These are phyloP conservation scores for Frieseomelitta varia DNA, from an alignment of 1,140 invertebrate genomes.

Conservation along the genomic window DNA sequence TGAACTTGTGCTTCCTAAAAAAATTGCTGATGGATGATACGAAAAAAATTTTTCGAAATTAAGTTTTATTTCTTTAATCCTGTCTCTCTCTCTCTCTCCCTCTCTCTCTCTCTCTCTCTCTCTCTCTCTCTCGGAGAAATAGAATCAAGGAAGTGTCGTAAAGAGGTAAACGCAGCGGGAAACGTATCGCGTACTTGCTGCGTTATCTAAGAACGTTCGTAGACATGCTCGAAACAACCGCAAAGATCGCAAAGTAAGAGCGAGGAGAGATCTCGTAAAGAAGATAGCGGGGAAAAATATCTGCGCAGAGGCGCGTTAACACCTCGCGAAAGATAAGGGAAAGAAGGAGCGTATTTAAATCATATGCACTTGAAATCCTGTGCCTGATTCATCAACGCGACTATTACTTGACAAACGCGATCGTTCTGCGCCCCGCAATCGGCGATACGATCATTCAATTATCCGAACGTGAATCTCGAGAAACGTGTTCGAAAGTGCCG, in stretches of 20 bases:
- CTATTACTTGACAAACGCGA: neutral
- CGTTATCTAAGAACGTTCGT: no score
- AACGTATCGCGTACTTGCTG: no score
- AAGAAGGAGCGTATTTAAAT: neutral
- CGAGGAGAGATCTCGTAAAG: neutral
- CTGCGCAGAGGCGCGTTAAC: neutral
- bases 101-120: no score
- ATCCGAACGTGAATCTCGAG: neutral
- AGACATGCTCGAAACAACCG: neutral
- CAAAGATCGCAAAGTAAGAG: neutral
- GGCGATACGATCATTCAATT: constrained; percentile 27
- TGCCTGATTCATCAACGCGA: constrained; percentile 1
- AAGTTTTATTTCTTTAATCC: no score
- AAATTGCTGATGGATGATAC: no score
- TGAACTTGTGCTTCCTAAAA: no score
- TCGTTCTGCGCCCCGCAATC: neutral
- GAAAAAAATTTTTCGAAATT: no score
- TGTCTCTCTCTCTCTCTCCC: no score
- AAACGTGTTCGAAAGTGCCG: constrained; percentile 2
- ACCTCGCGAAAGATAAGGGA: neutral
- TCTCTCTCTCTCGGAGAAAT: no score
- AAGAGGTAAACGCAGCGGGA: no score
- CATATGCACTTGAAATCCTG: neutral
- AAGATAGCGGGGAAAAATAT: neutral
- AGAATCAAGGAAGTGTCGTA: no score